A percentile compares a stretch with the other conserved stretches of the same genome.
These are phyloP conservation scores for Norana najaformis DNA, from an alignment of 2,888 invertebrate genomes.

Conservation along the genomic window DNA sequence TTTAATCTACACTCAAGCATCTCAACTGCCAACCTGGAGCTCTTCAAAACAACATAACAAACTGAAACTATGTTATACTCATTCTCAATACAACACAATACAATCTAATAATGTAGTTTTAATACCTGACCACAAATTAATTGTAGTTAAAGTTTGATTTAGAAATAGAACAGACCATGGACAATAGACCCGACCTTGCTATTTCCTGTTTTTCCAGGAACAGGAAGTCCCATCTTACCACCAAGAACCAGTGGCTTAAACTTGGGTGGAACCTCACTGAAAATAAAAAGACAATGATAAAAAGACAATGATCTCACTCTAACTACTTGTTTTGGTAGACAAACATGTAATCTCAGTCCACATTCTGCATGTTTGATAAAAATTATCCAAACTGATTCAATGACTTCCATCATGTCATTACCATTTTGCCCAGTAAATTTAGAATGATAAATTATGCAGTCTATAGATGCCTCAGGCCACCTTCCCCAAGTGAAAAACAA, in stretches of 20 bases:
- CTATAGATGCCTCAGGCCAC: neutral
- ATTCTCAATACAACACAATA: neutral
- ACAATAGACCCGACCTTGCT: neutral
- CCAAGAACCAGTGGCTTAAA: slow-evolving; percentile 3
- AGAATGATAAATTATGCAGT: neutral
- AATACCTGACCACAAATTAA: neutral
- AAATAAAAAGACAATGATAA: neutral
- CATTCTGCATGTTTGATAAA: neutral
- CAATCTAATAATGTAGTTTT: neutral
- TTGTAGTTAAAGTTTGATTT: neutral
- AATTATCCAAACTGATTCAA: no score
- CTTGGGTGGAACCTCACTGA: neutral
- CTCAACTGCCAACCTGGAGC: neutral
- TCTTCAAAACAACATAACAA: neutral
- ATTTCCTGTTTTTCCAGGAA: neutral
- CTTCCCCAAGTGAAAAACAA: neutral
- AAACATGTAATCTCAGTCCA: neutral
- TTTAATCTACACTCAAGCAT: neutral
- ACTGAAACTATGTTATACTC: neutral
- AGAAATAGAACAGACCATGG: no score
- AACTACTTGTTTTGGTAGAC: neutral
- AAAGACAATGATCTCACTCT: neutral
- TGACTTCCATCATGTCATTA: no score
- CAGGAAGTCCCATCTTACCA: slow-evolving; percentile 5
- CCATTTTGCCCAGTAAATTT: neutral